Base-by-base conservation (phyloP, 2,888 invertebrate genomes). In the Chloromyia formosa region DNA sequence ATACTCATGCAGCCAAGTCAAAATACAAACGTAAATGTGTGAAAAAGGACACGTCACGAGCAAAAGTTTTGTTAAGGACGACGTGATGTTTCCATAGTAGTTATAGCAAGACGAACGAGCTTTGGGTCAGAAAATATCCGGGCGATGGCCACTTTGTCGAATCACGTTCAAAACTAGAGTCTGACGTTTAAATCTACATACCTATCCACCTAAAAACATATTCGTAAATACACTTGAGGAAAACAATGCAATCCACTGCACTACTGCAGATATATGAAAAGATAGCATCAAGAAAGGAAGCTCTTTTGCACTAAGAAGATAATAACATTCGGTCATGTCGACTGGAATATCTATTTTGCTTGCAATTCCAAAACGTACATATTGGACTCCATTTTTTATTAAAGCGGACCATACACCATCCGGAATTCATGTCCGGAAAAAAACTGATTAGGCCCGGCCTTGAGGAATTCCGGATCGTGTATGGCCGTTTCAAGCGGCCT, bases 31-130 rank as follows among this genome's bases (percentile, higher is more conserved):
- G 7, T 14, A 27, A 60, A 60, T 60, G 60, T 60, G 60, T 60
- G 60, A 60, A 60, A 60, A 60, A 60, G 60, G 27, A 60, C 27
- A 60, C 60, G 42, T 42, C 62, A 35, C 27, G 7, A 35, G 18
- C 62, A 62, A 40, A 42, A n/a, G 62, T 62, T 62, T 62, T 62
- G 40, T 62, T 62, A 42, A 62, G 62, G 40, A 62, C 14, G 42
- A 62, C 62, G 62, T 62, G 62, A 62, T 62, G 62, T 62, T 62
- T 42, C 40, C 40, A 16, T 12, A 18, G 42, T 18, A 62, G 35
- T 35, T 62, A 40, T 42, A 23, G n/a, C 18, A 18, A 62, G 62
- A 62, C 62, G 4, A 40, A n/a, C 40, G 62, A 62, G 40, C 62
- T 42, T 40, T 35, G 27, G 27, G 62, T 62, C 42, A 42, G 12